Evolutionary conservation across 2,888 invertebrate genomes (phyloP).

Genomic region (Hirtodrosophila alboralis): DNA sequence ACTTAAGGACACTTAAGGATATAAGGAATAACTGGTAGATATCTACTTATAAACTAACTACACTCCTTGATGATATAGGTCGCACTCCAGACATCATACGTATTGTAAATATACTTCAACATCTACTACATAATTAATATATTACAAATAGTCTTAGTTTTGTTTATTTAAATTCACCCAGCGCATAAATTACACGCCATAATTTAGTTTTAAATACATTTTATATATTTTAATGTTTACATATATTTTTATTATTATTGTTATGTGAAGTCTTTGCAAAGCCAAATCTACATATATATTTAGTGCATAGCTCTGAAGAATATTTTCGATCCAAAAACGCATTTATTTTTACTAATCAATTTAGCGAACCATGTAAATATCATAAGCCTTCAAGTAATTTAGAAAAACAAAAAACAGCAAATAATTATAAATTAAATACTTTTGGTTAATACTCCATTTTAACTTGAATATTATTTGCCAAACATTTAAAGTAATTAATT

Average conservation of each 20-base stretch:
- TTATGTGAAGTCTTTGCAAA: constrained; percentile 59
- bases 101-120: constrained; percentile 60
- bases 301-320: constrained; percentile 51
- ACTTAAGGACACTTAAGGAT: constrained; percentile 8
- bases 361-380: constrained; percentile 61
- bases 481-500: constrained; percentile 3
- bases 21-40: constrained; percentile 27
- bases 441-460: constrained; percentile 17
- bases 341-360: constrained; percentile 65
- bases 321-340: constrained; percentile 61
- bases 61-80: constrained; percentile 39
- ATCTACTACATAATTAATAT: constrained; percentile 28
- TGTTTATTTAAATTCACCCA: constrained; percentile 38
- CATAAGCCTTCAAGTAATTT: constrained; percentile 16
- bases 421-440: constrained; percentile 7
- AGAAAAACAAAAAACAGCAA: constrained; percentile 2
- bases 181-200: constrained; percentile 67
- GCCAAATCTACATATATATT: constrained; percentile 67
- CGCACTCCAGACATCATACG: constrained; percentile 24
- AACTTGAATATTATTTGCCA: constrained; percentile 23
- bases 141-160: constrained; percentile 11
- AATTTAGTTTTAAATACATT: constrained; percentile 47
- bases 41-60: constrained; percentile 26
- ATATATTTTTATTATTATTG: constrained; percentile 15
- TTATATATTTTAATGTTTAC: constrained; percentile 13